Base-by-base conservation (phyloP, 2,797 vertebrate genomes). In the Pterois miles region DNA sequence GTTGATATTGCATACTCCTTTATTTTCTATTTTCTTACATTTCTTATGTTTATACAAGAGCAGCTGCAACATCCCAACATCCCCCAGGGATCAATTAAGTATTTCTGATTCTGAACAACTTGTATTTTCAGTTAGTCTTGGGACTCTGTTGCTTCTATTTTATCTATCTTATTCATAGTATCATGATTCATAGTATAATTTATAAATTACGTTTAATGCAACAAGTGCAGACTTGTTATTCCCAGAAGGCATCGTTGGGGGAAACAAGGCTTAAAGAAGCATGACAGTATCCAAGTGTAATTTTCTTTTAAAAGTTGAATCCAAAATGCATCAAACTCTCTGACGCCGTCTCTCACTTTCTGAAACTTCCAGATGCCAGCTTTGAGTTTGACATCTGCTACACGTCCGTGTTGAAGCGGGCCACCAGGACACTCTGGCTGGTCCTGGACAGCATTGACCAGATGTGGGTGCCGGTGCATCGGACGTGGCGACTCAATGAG, bases 321-420 rank as follows among this genome's bases (percentile, higher is more conserved):
- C 52, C 25, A 50, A 29, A 46, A 33, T 57, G 6, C 16, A 34
- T 66, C 20, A 2, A 63, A 31, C 48, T 22, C 36, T 7, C 0
- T 20, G 14, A 38, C 36, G 11, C 36, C 52, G 16, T 78, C 23
- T 71, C 38, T 53, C 9, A 2, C 46, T 76, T 14, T 76, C 18
- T 84, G 13, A 62, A 58, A 40, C 75, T 23, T 3, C 12, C 83
- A 98, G 97, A 98, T 92, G 96, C 97, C 0, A 95, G 94, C 74
- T 99, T 96, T 76, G 94, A 99, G 91, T 99, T 99, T 91, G 98
- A 99, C 56, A 95, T 99, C 81, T 99, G 98, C 93, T 98, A 97
- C 95, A 99, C 98, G 16, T 99, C 98, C 0, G 97, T 98, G 71
- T 96, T 98, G 89, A 98, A 98, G 88, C 95, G 98, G 76, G 98